Evolutionary conservation across 2,797 vertebrate genomes (phyloP).

Genomic region (Borostomias antarcticus): DNA sequence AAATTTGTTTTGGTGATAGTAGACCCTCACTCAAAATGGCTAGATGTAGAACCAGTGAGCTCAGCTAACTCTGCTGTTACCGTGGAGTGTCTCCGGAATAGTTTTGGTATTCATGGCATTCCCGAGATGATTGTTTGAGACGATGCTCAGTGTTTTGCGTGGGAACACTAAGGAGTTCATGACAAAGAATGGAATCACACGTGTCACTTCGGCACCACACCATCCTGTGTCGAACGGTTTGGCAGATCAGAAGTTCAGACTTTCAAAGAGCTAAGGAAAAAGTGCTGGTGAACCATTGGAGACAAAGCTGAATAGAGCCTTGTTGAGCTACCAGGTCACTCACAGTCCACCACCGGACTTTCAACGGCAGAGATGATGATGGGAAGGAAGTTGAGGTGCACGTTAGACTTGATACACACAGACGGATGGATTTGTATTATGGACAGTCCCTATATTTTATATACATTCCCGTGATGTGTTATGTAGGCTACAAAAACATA

Average conservation of each 20-base stretch:
- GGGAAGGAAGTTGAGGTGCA: conserved; percentile 1
- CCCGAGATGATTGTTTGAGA: conserved; percentile 1
- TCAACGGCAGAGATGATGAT: background rate
- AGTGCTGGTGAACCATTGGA: conserved; percentile 3
- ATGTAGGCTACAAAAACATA: too few species aligned
- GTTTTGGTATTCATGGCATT: background rate
- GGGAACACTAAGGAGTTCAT: background rate
- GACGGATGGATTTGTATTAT: too few species aligned
- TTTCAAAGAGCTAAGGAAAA: background rate
- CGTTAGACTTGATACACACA: conserved; percentile 1
- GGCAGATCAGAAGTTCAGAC: background rate
- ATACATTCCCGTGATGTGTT: too few species aligned
- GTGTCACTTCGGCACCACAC: background rate
- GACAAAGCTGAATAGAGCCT: background rate
- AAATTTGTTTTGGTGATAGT: background rate
- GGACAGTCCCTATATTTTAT: too few species aligned
- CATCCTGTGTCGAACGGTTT: conserved; percentile 4
- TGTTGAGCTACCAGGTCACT: conserved; percentile 1
- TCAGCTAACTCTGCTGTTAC: background rate
- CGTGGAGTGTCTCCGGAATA: background rate
- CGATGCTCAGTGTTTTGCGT: conserved; percentile 7
- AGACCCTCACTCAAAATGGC: background rate
- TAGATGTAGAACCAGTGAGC: background rate
- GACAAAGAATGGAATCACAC: conserved; percentile 7
- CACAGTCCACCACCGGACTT: background rate